These are phyloP conservation scores for Agelastica alni DNA, from an alignment of 2,888 invertebrate genomes.

Conservation along the genomic window DNA sequence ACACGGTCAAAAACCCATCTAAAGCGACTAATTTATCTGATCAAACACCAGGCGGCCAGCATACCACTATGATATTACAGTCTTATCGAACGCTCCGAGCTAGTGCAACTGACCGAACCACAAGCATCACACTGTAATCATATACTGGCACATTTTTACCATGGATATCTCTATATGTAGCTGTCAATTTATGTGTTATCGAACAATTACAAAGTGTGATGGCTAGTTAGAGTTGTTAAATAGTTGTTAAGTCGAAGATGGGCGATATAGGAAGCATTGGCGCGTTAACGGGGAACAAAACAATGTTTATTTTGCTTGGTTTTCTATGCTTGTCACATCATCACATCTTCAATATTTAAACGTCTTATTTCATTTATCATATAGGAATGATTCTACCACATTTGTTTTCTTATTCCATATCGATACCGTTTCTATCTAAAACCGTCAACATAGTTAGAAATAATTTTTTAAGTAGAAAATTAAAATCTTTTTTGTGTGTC, in stretches of 20 bases:
- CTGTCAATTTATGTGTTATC: slow-evolving; percentile 56
- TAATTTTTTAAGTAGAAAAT: no score
- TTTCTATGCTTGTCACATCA: slow-evolving; percentile 8
- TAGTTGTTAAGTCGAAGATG: slow-evolving; percentile 52
- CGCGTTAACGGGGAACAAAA: slow-evolving; percentile 12
- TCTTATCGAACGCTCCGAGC: slow-evolving; percentile 40
- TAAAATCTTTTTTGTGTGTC: no score
- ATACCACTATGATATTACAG: slow-evolving; percentile 50
- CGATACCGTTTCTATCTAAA: no score
- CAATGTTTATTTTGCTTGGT: background rate
- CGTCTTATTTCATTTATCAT: background rate
- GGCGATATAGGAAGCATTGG: slow-evolving; percentile 37
- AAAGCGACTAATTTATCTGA: slow-evolving; percentile 54
- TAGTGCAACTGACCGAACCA: slow-evolving; percentile 30
- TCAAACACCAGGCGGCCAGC: slow-evolving; percentile 49
- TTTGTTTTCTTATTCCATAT: no score
- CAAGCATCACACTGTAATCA: slow-evolving; percentile 45
- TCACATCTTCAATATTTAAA: background rate
- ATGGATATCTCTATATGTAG: slow-evolving; percentile 52
- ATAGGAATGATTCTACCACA: no score
- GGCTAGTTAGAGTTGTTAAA: slow-evolving; percentile 56
- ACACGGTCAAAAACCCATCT: slow-evolving; percentile 56
- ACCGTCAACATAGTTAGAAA: no score
- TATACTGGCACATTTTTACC: slow-evolving; percentile 47
- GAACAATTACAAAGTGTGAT: slow-evolving; percentile 55